phyloP scores from a whole-genome alignment of 2,888 invertebrate species.

The Drosophila colorata region DNA sequence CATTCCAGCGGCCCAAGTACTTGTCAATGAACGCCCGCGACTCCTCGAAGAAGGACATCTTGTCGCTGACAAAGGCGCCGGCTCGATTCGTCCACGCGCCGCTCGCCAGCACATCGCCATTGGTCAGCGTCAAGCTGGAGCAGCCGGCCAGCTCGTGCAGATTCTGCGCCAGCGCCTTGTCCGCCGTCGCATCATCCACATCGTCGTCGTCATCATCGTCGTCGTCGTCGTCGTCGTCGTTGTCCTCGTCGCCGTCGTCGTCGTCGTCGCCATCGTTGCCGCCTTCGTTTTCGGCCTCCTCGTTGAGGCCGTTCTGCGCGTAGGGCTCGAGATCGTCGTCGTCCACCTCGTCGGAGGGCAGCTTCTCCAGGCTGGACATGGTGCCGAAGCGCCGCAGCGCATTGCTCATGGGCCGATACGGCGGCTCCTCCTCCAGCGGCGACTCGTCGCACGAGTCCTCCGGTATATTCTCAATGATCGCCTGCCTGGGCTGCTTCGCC shows the following conservation, averaged over 20 bases:
- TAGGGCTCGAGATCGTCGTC: slow-evolving; percentile 84
- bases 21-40: slow-evolving; percentile 86
- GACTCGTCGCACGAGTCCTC: slow-evolving; percentile 90
- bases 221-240: slow-evolving; percentile 83
- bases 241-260: slow-evolving; percentile 81
- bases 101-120: slow-evolving; percentile 69
- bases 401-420: slow-evolving; percentile 89
- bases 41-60: slow-evolving; percentile 90
- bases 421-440: slow-evolving; percentile 90
- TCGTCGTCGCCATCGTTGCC: slow-evolving; percentile 83
- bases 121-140: slow-evolving; percentile 37
- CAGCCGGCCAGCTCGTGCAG: slow-evolving; percentile 53
- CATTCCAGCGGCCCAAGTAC: slow-evolving; percentile 87
- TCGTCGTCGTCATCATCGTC: slow-evolving; percentile 77
- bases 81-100: slow-evolving; percentile 91
- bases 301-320: slow-evolving; percentile 66
- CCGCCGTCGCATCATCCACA: slow-evolving; percentile 76
- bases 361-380: slow-evolving; percentile 90
- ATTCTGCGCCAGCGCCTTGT: slow-evolving; percentile 56
- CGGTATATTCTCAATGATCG: slow-evolving; percentile 83
- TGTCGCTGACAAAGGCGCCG: slow-evolving; percentile 92
- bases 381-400: slow-evolving; percentile 88
- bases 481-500: slow-evolving; percentile 76
- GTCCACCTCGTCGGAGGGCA: slow-evolving; percentile 87
- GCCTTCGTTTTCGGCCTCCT: slow-evolving; percentile 71